Evolutionary conservation across 30 jellyfish, hydroid and myxozoan species (phyloP).

Genomic region (Aurelia coerulea): DNA sequence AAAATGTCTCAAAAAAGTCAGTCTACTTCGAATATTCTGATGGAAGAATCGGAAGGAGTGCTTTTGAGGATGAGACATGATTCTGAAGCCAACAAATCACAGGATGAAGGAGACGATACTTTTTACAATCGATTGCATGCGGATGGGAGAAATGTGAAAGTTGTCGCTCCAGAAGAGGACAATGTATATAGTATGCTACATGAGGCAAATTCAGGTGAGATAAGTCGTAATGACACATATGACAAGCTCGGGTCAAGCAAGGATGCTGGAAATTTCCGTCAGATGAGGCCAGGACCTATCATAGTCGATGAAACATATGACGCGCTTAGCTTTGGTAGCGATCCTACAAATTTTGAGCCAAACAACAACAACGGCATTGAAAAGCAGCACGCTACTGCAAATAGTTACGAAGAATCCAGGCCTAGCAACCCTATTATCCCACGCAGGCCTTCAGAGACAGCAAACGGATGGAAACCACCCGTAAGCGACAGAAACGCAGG

Average conservation of each 20-base stretch:
- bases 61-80: not conserved
- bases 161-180: conserved; percentile 16
- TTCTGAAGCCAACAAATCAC: not conserved
- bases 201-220: conserved; percentile 9
- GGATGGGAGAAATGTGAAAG: not conserved
- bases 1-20: conserved; percentile 34
- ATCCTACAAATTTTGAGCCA: conserved; percentile 1
- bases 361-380: not conserved
- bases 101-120: conserved; percentile 3
- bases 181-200: conserved; percentile 11
- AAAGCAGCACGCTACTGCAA: not conserved
- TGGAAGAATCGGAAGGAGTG: not conserved
- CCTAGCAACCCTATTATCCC: conserved; percentile 2
- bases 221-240: conserved; percentile 15
- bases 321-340: conserved; percentile 36
- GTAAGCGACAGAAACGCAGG: conserved; percentile 4
- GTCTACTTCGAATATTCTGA: conserved; percentile 36
- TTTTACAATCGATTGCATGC: conserved; percentile 25
- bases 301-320: conserved; percentile 44
- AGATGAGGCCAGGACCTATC: conserved; percentile 62
- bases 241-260: conserved; percentile 36
- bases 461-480: not conserved
- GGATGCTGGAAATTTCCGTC: conserved; percentile 9
- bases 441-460: not conserved
- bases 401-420: conserved; percentile 10